Conservation (phyloP, 2,888 invertebrate genomes). For the Pseudanteris insignis region DNA sequence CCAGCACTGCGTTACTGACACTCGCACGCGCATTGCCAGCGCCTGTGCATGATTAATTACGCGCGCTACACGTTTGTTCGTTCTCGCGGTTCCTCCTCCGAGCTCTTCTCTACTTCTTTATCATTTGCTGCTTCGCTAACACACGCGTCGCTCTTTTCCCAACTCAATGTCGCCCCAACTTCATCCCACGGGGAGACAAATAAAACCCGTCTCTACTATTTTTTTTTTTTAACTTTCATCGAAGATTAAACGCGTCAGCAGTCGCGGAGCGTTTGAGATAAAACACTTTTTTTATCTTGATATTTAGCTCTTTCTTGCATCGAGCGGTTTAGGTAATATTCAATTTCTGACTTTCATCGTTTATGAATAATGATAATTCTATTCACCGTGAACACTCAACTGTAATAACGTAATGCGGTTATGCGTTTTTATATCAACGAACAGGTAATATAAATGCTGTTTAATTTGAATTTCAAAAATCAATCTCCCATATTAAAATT, state of each 20-base stretch:
- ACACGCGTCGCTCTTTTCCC: not conserved
- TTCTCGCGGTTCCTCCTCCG: constrained; percentile 5
- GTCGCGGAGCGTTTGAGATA: constrained; percentile 17
- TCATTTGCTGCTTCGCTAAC: constrained; percentile 3
- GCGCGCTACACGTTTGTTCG: constrained; percentile 42
- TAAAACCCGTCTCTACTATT: not conserved
- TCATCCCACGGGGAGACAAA: too few relatives aligned
- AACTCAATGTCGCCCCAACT: too few relatives aligned
- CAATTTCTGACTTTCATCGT: too few relatives aligned
- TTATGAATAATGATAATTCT: too few relatives aligned
- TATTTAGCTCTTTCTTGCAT: constrained; percentile 16
- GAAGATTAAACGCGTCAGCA: constrained; percentile 35
- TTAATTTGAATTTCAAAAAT: too few relatives aligned
- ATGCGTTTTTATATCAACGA: too few relatives aligned
- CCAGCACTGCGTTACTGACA: constrained; percentile 56
- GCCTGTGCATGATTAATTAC: constrained; percentile 65
- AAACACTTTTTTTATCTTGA: constrained; percentile 17
- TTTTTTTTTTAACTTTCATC: constrained; percentile 15
- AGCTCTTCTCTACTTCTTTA: constrained; percentile 34
- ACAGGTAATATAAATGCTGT: too few relatives aligned
- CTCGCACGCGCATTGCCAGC: constrained; percentile 58
- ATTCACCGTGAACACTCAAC: too few relatives aligned
- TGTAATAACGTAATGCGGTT: too few relatives aligned
- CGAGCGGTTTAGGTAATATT: constrained; percentile 7
- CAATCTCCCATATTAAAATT: too few relatives aligned